Conservation (phyloP, 2,797 vertebrate genomes). For the Steatocranus sp. region DNA sequence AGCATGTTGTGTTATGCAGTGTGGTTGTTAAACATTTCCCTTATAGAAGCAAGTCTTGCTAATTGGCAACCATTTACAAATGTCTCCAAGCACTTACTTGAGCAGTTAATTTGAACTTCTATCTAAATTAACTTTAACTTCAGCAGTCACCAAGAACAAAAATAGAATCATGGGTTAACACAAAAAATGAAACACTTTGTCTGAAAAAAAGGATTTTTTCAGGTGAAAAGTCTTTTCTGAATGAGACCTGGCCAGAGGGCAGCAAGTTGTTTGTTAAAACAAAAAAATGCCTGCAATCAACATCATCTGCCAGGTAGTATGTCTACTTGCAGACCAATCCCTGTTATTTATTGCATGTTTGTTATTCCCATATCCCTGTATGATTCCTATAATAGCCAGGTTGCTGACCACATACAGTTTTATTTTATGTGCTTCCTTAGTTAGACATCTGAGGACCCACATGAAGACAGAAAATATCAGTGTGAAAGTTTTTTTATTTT, state of each 20-base stretch:
- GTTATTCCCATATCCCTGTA: fast-evolving
- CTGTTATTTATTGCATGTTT: neutral
- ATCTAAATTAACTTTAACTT: neutral
- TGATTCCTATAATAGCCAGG: neutral
- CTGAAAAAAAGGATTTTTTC: neutral
- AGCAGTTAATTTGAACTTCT: neutral
- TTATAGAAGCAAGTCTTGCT: neutral
- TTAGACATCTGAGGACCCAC: neutral
- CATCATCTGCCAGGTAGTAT: neutral
- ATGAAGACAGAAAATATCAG: neutral
- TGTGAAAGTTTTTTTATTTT: neutral
- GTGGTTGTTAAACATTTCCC: neutral
- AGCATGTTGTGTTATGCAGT: neutral
- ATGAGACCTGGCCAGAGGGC: neutral
- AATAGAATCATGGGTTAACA: neutral
- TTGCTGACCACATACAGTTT: neutral
- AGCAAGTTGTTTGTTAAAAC: neutral
- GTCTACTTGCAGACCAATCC: neutral
- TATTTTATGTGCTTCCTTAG: neutral
- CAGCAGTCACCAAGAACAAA: fast-evolving
- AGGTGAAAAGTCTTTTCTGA: neutral
- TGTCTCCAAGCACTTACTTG: neutral
- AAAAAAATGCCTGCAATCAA: neutral
- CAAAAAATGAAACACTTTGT: neutral
- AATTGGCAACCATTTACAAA: neutral